Evolutionary conservation across 2,888 invertebrate genomes (phyloP).

Genomic region (Carabus problematicus): DNA sequence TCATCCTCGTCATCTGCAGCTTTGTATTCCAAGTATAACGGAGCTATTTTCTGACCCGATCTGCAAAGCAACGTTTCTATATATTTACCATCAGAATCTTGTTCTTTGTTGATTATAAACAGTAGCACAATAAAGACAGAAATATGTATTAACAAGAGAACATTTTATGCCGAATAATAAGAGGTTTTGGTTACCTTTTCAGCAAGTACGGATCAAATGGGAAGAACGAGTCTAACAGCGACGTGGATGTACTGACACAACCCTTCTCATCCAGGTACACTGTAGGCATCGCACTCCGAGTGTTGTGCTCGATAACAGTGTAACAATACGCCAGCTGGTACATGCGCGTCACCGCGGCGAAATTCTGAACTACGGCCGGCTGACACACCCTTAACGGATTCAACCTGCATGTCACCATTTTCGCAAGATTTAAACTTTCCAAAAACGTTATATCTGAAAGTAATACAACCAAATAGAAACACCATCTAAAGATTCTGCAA

Average conservation of each 20-base stretch:
- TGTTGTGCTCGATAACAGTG: slow-evolving; percentile 85
- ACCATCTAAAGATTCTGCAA: slow-evolving; percentile 16
- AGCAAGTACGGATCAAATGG: slow-evolving; percentile 91
- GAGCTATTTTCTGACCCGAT: slow-evolving; percentile 58
- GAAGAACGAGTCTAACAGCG: slow-evolving; percentile 72
- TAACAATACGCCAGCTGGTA: slow-evolving; percentile 94
- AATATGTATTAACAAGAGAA: too few relatives aligned
- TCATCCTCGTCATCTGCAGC: slow-evolving; percentile 48
- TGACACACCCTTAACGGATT: slow-evolving; percentile 89
- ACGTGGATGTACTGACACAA: slow-evolving; percentile 53
- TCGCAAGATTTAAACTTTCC: slow-evolving; percentile 82
- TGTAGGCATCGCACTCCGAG: slow-evolving; percentile 67
- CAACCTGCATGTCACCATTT: slow-evolving; percentile 83
- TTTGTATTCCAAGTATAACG: slow-evolving; percentile 62
- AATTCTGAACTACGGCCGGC: slow-evolving; percentile 77
- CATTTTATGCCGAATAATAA: too few relatives aligned
- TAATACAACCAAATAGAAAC: slow-evolving; percentile 31
- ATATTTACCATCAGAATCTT: too few relatives aligned
- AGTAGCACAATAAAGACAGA: too few relatives aligned
- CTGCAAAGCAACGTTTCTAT: slow-evolving; percentile 50
- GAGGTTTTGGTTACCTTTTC: slow-evolving; percentile 62
- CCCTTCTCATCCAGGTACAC: slow-evolving; percentile 63
- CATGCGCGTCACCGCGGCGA: slow-evolving; percentile 80
- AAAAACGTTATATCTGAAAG: slow-evolving; percentile 79
- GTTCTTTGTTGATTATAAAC: too few relatives aligned